These are phyloP conservation scores for Stegodyphus mimosarum DNA, from an alignment of 1,140 invertebrate species.

Conservation along the genomic window DNA sequence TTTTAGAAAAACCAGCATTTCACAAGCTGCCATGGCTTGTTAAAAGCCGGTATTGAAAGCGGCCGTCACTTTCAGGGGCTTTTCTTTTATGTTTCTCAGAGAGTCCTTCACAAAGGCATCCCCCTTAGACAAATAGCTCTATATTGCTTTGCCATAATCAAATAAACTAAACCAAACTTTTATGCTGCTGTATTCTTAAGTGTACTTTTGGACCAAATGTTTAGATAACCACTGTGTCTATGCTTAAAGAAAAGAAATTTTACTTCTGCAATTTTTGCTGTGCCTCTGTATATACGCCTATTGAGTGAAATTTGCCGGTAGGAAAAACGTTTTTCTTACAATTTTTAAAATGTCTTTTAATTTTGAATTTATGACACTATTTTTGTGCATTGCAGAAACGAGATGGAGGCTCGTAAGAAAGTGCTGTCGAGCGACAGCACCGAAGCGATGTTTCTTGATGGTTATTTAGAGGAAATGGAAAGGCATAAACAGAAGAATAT, in stretches of 20 bases:
- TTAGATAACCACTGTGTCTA: neutral
- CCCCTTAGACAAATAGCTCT: too few species aligned
- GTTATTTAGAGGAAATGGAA: conserved; percentile 70
- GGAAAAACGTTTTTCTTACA: neutral
- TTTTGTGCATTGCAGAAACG: conserved; percentile 1
- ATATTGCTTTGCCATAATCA: too few species aligned
- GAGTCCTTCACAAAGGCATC: too few species aligned
- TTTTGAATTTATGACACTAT: neutral
- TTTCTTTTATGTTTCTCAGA: too few species aligned
- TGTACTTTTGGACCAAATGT: too few species aligned
- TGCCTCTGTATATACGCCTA: neutral
- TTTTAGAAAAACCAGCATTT: too few species aligned
- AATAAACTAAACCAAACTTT: too few species aligned
- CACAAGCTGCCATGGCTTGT: too few species aligned
- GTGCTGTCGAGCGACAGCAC: conserved; percentile 68
- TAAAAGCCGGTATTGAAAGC: too few species aligned
- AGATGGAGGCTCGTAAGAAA: conserved; percentile 71
- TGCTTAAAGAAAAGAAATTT: neutral
- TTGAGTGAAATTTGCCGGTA: neutral
- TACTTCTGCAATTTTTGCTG: neutral
- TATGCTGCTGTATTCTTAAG: too few species aligned
- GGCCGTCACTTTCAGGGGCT: too few species aligned
- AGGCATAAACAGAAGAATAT: conserved; percentile 7
- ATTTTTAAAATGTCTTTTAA: neutral
- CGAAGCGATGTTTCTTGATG: conserved; percentile 45